Percentiles rank a stretch among this genome's conserved stretches.
These are phyloP conservation scores for Macrostomum lignano DNA, from an alignment of 1,140 invertebrate genomes.

Conservation along the genomic window DNA sequence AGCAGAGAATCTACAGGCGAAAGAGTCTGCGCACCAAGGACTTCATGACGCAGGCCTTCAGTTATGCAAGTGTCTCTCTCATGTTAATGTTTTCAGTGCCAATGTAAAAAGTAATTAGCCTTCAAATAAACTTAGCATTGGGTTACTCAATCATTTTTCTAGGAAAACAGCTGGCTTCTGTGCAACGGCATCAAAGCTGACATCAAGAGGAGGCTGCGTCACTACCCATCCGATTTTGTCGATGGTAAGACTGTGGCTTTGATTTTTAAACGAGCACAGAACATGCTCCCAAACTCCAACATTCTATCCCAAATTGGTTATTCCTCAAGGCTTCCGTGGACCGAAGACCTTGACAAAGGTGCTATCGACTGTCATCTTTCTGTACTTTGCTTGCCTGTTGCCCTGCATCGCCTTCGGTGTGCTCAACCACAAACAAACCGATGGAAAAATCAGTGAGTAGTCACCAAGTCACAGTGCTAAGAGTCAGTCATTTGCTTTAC, in stretches of 20 bases:
- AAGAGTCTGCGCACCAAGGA: constrained; percentile 16
- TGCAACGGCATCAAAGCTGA: constrained; percentile 30
- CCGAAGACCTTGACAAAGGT: constrained; percentile 31
- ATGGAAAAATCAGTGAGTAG: constrained; percentile 34
- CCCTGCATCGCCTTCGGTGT: constrained; percentile 39
- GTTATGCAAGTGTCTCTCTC: constrained; percentile 22
- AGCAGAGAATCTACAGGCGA: constrained; percentile 29
- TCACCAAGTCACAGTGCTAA: too few species aligned
- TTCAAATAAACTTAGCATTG: too few species aligned
- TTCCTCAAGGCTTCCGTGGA: constrained; percentile 26
- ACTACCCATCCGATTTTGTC: constrained; percentile 33
- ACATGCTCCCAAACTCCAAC: too few species aligned
- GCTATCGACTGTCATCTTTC: constrained; percentile 35
- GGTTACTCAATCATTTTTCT: too few species aligned
- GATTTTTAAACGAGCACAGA: too few species aligned
- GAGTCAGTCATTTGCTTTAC: too few species aligned
- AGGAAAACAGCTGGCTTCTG: constrained; percentile 18
- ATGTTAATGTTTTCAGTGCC: too few species aligned
- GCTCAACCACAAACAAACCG: constrained; percentile 36
- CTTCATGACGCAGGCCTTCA: constrained; percentile 7
- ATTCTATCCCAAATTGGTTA: too few species aligned
- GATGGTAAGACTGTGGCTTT: constrained; percentile 23
- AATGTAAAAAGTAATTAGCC: too few species aligned
- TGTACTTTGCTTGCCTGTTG: constrained; percentile 39
- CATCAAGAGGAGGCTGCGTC: constrained; percentile 27